These are phyloP conservation scores for Neofelis nebulosa DNA, from an alignment of 2,113 vertebrate genomes.

Conservation along the genomic window DNA sequence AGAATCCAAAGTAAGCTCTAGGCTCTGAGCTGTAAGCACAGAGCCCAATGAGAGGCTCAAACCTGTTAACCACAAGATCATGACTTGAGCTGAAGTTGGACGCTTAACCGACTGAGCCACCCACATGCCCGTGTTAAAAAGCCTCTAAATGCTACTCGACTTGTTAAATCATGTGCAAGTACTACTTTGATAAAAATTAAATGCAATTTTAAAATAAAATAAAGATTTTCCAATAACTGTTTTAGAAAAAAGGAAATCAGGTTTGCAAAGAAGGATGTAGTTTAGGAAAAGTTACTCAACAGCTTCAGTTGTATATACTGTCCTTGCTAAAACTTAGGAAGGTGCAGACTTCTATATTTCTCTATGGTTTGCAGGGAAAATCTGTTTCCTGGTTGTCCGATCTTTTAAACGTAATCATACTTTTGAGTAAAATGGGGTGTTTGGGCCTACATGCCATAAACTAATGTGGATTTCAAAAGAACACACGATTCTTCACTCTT, in stretches of 20 bases:
- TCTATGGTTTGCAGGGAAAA: not conserved
- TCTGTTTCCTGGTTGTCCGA: not conserved
- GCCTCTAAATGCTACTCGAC: not conserved
- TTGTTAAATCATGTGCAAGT: not conserved
- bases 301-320: not conserved
- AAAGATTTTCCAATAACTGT: not conserved
- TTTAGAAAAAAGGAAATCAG: not conserved
- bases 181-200: not conserved
- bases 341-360: not conserved
- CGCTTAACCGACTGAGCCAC: no score
- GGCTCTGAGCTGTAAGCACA: no score
- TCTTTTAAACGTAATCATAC: not conserved
- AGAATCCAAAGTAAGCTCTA: no score
- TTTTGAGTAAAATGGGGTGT: not conserved
- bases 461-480: not conserved
- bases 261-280: not conserved
- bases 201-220: constrained; percentile 3
- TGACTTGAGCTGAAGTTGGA: no score
- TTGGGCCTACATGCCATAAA: not conserved
- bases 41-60: no score
- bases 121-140: not conserved
- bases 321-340: not conserved
- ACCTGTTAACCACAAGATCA: no score
- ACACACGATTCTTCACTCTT: not conserved
- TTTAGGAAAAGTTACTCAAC: not conserved